Percentiles rank a stretch among this genome's conserved stretches.
phyloP scores from a whole-genome alignment of 2,113 vertebrate species.

The Etia nguti region DNA sequence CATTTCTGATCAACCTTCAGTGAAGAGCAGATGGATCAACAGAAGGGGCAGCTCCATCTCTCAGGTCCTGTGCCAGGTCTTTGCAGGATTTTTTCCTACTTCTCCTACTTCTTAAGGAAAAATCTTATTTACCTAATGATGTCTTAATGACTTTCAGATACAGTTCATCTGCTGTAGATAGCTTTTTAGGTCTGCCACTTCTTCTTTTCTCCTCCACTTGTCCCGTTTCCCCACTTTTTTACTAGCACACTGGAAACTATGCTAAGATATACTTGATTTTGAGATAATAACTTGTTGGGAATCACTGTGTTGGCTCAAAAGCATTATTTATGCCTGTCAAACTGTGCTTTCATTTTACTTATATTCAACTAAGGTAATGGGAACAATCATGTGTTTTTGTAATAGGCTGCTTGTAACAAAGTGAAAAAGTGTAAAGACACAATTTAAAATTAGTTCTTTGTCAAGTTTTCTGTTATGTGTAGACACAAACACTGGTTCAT shows the following conservation, averaged over 20 bases:
- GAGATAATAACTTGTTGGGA: background rate
- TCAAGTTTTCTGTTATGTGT: background rate
- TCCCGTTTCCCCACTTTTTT: accelerated
- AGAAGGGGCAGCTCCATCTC: background rate
- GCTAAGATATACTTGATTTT: background rate
- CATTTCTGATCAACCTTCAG: background rate
- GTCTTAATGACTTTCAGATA: background rate
- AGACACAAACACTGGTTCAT: background rate
- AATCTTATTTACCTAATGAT: background rate
- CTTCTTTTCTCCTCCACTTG: background rate
- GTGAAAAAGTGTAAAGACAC: accelerated
- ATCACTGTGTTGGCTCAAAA: background rate
- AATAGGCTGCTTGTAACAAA: background rate
- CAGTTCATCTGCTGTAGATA: background rate
- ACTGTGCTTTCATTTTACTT: background rate
- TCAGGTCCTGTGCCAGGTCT: background rate
- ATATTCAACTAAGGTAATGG: background rate
- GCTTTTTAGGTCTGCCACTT: accelerated
- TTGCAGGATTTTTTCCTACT: background rate
- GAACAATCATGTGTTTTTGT: background rate
- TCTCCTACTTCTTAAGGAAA: background rate
- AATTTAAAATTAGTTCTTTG: background rate
- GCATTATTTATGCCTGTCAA: background rate
- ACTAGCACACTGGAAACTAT: accelerated
- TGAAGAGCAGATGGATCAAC: background rate